Evolutionary conservation across 2,113 vertebrate genomes (phyloP), one percentile per base, ranked within the genome.

Genomic region (Calyptommatus sinebrachiatus): DNA sequence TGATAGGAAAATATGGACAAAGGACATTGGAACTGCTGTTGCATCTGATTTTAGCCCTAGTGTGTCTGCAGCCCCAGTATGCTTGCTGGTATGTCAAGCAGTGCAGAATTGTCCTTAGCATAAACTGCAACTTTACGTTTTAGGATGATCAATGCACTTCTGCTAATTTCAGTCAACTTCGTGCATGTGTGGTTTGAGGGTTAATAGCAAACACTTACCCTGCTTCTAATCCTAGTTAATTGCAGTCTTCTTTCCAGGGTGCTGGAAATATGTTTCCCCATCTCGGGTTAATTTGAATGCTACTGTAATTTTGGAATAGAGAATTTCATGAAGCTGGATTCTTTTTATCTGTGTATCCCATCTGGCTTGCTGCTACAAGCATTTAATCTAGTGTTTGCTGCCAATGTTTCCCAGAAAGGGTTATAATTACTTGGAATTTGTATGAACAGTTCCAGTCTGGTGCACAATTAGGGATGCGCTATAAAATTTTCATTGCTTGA

Each of bases 341-440:
- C 66, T 93, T 92, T 92, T 93, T 94, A 92, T 94, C 91, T 91
- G 77, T 87, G 68, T 89, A 94, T 94, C 92, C 93, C 92, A 94
- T 95, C 93, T 94, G 92, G 90, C 78, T 92, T 93, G 87, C 81
- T 89, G 88, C 90, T 93, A 88, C 87, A 94, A 89, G 90, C 91
- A 87, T 94, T 94, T 93, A 92, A 94, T 93, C 89, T 87, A 85
- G 68, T 86, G 80, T 89, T 95, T 91, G 89, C 85, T 94, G 94
- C 92, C 89, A 93, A 9, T 87, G 80, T 92, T 95, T 95, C 92
- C 93, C 94, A 94, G 93, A 94, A 95, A 94, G 89, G 78, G 82
- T 93, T 92, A 84, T 94, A 94, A 95, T 95, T 95, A 89, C 92
- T 93, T 93, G 92, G 94, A 94, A 95, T 94, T 94, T 94, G 91